A percentile compares a stretch with the other conserved stretches of the same genome.
Evolutionary conservation across 2,113 vertebrate species (phyloP).

Genomic region (Dasyprocta punctata): DNA sequence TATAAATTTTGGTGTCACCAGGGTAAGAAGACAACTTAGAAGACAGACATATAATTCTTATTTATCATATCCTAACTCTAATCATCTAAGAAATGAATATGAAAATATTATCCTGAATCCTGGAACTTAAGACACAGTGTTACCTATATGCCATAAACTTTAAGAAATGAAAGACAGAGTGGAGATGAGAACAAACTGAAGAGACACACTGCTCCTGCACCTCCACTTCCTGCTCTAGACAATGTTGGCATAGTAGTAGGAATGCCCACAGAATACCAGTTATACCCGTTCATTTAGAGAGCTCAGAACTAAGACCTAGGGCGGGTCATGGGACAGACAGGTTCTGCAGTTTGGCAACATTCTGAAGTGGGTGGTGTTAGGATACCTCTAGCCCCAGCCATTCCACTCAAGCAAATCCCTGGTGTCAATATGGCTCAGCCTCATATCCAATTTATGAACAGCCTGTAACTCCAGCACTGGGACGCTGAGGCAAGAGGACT

Average conservation of each 20-base stretch:
- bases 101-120: neutral
- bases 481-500: neutral
- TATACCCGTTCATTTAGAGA: neutral
- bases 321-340: neutral
- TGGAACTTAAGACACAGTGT: neutral
- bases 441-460: neutral
- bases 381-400: neutral
- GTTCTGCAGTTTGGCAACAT: neutral
- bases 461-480: neutral
- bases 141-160: neutral
- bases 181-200: neutral
- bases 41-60: neutral
- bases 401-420: neutral
- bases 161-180: neutral
- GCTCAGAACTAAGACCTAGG: neutral
- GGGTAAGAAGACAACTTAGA: conserved; percentile 4
- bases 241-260: neutral
- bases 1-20: neutral
- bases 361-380: neutral
- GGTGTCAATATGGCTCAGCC: neutral
- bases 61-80: conserved; percentile 1
- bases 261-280: neutral
- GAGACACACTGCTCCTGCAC: neutral
- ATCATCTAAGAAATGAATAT: neutral
- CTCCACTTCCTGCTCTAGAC: neutral